Evolutionary conservation across 2,888 invertebrate genomes (phyloP), one percentile per base, ranked within the genome.

Genomic region (Beris morrisii): DNA sequence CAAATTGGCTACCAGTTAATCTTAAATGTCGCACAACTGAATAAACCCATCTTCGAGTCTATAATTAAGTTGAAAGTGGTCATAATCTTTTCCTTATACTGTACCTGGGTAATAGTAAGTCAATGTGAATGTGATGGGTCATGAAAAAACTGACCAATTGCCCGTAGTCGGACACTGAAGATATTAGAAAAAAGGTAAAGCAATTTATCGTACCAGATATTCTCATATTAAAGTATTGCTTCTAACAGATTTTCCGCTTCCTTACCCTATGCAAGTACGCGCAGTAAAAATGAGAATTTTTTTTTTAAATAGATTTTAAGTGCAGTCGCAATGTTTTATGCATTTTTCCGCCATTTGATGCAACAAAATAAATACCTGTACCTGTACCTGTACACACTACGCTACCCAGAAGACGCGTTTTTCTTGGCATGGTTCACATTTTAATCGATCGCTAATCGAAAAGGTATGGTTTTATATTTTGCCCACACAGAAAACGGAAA

Each of bases 171-270:
- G 9, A 38, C 7, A 9, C 38, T 38, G 4, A 22, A 22, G 22
- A 22, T 22, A 22, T 22, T 22, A 22, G 22, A 22, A 22, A 22
- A 22, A 22, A 22, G 22, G 22, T 22, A 22, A 22, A 22, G 22
- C 65, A 68, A 68, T 68, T 68, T 65, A 68, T 68, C 59, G 65
- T 59, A 65, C 68, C 56, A 65, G 65, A 65, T 68, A 56, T n/a
- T 43, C 56, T 57, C 46, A 45, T 32, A 12, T n/a, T 32, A 5
- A 7, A n/a, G 28, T 46, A 9, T 12, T n/a, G 32, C 55, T 44
- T 31, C 45, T 43, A 54, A 52, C 43, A 32, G 46, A 44, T 44
- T 15, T 28, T 30, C 28, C 28, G 15, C 32, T 11, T 46, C 45
- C 58, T 44, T 44, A 22, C 22, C 22, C 22, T 22, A 22, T 22